phyloP scores from a whole-genome alignment of 2,888 invertebrate genomes.

The Ecliptopera silaceata region DNA sequence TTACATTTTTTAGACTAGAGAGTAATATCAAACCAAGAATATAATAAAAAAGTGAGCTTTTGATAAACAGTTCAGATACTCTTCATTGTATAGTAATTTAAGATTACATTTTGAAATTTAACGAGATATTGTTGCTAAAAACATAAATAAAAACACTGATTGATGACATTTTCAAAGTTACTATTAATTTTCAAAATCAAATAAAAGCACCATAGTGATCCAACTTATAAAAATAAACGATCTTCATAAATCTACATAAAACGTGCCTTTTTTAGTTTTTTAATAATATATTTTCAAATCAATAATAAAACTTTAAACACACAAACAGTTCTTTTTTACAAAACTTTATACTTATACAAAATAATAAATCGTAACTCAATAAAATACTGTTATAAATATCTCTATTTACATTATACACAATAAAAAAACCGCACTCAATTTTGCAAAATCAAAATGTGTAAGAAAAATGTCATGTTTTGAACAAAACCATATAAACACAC shows the following conservation, averaged over 20 bases:
- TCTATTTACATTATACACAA: constrained; percentile 65
- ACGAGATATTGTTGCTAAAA: too few species aligned
- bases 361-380: constrained; percentile 46
- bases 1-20: constrained; percentile 77
- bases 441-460: constrained; percentile 51
- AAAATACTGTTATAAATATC: constrained; percentile 73
- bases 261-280: too few species aligned
- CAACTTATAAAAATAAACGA: constrained; percentile 44
- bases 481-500: constrained; percentile 12
- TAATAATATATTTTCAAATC: background rate
- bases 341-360: constrained; percentile 49
- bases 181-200: constrained; percentile 8
- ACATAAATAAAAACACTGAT: too few species aligned
- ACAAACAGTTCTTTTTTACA: constrained; percentile 50
- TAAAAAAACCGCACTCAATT: constrained; percentile 43
- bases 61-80: background rate
- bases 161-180: background rate
- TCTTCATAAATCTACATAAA: constrained; percentile 11
- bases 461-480: constrained; percentile 26
- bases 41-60: background rate
- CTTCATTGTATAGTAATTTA: background rate
- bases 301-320: constrained; percentile 37
- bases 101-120: too few species aligned
- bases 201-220: constrained; percentile 63
- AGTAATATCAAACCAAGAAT: constrained; percentile 68